A percentile compares a stretch with the other conserved stretches of the same genome.
phyloP scores from a whole-genome alignment of 1,140 invertebrate species.

The Pectinophora gossypiella region DNA sequence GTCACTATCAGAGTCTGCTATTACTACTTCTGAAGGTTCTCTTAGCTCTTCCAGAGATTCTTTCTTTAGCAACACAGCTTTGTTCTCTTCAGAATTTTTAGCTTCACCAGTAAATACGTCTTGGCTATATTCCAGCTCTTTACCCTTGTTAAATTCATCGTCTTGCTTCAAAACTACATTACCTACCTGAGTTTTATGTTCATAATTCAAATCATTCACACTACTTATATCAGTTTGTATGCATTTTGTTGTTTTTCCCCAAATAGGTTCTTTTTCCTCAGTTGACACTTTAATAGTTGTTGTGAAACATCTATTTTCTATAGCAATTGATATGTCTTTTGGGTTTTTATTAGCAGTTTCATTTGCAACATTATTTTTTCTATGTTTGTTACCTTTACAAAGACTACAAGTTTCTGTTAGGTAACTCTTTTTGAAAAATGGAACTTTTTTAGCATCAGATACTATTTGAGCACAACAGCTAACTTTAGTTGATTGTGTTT shows the following conservation, averaged over 20 bases:
- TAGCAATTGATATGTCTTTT: slow-evolving; percentile 33
- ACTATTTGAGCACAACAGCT: background rate
- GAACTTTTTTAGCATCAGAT: slow-evolving; percentile 39
- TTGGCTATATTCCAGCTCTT: background rate
- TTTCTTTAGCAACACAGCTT: background rate
- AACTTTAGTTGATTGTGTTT: background rate
- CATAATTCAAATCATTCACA: background rate
- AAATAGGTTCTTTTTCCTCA: slow-evolving; percentile 10
- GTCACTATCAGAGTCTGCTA: slow-evolving; percentile 51
- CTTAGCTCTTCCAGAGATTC: background rate
- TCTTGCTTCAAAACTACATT: too few relatives aligned
- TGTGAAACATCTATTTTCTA: slow-evolving; percentile 35
- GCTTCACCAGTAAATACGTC: background rate
- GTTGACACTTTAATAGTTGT: slow-evolving; percentile 32
- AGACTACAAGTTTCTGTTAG: slow-evolving; percentile 29
- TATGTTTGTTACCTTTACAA: background rate
- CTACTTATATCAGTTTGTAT: slow-evolving; percentile 38
- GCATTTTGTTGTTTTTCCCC: slow-evolving; percentile 26
- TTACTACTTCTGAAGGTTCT: slow-evolving; percentile 16
- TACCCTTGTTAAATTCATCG: background rate
- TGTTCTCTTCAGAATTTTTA: background rate
- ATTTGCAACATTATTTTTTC: background rate
- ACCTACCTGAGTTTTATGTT: too few relatives aligned
- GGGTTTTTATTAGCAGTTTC: slow-evolving; percentile 1
- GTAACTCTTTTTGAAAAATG: slow-evolving; percentile 44